phyloP scores from a whole-genome alignment of 2,888 invertebrate species.

The Microctonus brassicae region DNA sequence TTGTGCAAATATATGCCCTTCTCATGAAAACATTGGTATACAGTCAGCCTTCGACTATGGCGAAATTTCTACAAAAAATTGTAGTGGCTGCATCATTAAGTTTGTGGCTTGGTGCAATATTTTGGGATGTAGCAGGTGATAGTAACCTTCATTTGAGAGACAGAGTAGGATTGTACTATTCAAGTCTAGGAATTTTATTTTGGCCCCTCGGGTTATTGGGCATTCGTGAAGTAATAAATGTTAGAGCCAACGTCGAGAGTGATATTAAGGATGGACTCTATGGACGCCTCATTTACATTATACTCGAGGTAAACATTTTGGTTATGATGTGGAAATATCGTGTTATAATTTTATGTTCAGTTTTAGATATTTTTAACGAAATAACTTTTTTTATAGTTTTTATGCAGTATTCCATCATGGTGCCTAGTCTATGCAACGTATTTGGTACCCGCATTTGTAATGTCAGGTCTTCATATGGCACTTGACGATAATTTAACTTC shows the following conservation, averaged over 20 bases:
- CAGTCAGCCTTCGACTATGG: conserved; percentile 87
- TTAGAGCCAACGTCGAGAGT: conserved; percentile 77
- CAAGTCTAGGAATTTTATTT: conserved; percentile 81
- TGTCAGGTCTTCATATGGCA: conserved; percentile 82
- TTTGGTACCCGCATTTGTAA: conserved; percentile 88
- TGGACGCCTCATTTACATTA: conserved; percentile 81
- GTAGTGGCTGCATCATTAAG: conserved; percentile 86
- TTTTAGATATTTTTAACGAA: not conserved
- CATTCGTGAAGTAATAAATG: conserved; percentile 68
- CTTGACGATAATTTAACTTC: conserved; percentile 63
- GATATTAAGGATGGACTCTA: conserved; percentile 87
- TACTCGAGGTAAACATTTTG: conserved; percentile 82
- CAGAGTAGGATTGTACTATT: conserved; percentile 89
- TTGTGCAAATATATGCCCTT: conserved; percentile 79
- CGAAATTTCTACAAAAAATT: conserved; percentile 83
- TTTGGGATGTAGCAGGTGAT: conserved; percentile 88
- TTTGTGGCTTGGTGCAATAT: conserved; percentile 86
- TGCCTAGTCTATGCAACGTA: conserved; percentile 86
- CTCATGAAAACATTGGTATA: conserved; percentile 79
- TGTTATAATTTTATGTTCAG: no score
- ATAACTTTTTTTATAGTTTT: conserved; percentile 74
- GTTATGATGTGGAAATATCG: not conserved
- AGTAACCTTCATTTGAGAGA: conserved; percentile 81
- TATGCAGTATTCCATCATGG: conserved; percentile 84
- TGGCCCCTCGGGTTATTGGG: conserved; percentile 77